Conservation (phyloP, 2,797 vertebrate species). For the Artibeus lituratus region DNA sequence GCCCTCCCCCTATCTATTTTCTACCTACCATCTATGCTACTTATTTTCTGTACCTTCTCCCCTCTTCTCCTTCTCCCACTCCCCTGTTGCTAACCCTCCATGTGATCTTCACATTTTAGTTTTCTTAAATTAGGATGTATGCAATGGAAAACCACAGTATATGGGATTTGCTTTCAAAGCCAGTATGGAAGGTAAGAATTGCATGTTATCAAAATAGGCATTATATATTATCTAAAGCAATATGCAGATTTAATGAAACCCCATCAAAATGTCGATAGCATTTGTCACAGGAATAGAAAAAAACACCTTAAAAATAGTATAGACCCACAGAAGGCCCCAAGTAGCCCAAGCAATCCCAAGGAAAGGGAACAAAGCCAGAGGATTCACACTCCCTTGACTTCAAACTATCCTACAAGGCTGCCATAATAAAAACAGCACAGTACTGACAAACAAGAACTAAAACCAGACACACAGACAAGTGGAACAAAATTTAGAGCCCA, state of each 20-base stretch:
- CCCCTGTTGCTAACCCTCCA: too few relatives aligned
- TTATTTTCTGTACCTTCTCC: too few relatives aligned
- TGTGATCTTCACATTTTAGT: not conserved
- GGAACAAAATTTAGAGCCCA: not conserved
- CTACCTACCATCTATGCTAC: too few relatives aligned
- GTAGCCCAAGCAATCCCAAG: not conserved
- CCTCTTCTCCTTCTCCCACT: too few relatives aligned
- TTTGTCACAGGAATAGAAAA: not conserved
- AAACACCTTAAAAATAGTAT: not conserved
- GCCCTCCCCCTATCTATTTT: too few relatives aligned
- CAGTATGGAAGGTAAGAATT: not conserved
- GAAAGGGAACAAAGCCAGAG: not conserved
- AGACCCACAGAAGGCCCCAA: not conserved
- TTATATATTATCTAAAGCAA: not conserved
- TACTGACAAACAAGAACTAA: too few relatives aligned
- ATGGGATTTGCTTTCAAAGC: not conserved
- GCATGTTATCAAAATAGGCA: not conserved
- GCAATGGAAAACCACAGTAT: not conserved
- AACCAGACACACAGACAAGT: not conserved
- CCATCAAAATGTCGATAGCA: not conserved
- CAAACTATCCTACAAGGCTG: not conserved
- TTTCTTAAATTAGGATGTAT: not conserved
- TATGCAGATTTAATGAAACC: not conserved
- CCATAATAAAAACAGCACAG: not conserved
- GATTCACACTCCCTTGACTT: not conserved